A percentile compares a stretch with the other conserved stretches of the same genome.
phyloP scores from a whole-genome alignment of 2,888 invertebrate species.

The Tortrix viridana region DNA sequence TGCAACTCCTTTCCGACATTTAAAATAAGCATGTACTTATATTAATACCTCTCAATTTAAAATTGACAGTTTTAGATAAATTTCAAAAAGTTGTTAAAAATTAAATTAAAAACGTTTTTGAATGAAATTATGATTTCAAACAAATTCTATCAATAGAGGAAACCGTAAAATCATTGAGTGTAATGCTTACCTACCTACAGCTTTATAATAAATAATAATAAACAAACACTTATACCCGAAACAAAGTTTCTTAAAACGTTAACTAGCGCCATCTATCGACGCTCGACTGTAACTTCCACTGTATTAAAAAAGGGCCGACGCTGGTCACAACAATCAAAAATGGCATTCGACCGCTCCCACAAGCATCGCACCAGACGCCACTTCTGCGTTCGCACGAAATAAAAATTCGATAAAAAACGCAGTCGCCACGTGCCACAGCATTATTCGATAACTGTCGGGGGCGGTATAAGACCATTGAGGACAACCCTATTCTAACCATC shows the following conservation, averaged over 20 bases:
- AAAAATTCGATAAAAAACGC: conserved; percentile 77
- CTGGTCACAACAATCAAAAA: conserved; percentile 41
- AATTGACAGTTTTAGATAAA: no score
- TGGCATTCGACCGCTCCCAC: conserved; percentile 45
- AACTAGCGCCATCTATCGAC: background rate
- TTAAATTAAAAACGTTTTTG: no score
- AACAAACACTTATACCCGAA: background rate
- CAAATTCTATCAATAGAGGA: no score
- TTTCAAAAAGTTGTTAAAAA: no score
- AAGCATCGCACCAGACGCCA: conserved; percentile 75
- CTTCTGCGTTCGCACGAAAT: conserved; percentile 76
- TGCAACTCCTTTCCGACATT: no score
- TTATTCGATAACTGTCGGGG: conserved; percentile 83
- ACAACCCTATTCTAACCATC: conserved; percentile 71
- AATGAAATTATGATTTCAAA: no score
- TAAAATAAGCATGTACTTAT: no score
- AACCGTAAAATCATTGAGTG: no score
- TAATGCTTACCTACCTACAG: no score
- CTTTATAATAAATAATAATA: no score
- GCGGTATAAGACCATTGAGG: conserved; percentile 76
- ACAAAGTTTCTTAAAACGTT: background rate
- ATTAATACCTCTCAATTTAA: no score
- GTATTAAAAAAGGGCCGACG: conserved; percentile 25
- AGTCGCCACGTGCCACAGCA: conserved; percentile 74
- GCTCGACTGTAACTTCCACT: background rate